Evolutionary conservation across 2,888 invertebrate genomes (phyloP).

Genomic region (Thymelicus lineola): DNA sequence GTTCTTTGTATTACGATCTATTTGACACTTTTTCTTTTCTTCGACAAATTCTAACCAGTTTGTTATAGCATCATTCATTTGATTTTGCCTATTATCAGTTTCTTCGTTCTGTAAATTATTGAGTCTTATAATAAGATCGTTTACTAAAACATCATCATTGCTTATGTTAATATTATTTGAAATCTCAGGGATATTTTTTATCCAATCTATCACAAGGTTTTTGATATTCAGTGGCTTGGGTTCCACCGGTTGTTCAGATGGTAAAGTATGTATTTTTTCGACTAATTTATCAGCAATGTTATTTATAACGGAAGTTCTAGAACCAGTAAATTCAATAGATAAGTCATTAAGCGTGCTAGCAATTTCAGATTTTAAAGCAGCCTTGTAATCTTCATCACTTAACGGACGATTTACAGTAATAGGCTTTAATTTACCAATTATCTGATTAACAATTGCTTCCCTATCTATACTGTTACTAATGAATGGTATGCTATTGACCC

Average conservation of each 20-base stretch:
- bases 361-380: constrained; percentile 24
- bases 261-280: constrained; percentile 1
- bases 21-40: constrained; percentile 16
- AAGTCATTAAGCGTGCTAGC: constrained; percentile 10
- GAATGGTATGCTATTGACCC: constrained; percentile 14
- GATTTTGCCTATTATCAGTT: not conserved
- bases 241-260: not conserved
- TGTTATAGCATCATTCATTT: constrained; percentile 20
- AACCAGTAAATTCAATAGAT: constrained; percentile 4
- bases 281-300: constrained; percentile 8
- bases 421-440: constrained; percentile 8
- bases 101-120: constrained; percentile 3
- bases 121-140: constrained; percentile 23
- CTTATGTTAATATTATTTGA: constrained; percentile 38
- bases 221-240: not conserved
- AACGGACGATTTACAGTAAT: not conserved
- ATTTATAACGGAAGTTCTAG: constrained; percentile 1
- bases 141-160: constrained; percentile 26
- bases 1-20: constrained; percentile 12
- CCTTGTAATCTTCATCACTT: constrained; percentile 17
- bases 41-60: constrained; percentile 22
- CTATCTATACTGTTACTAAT: constrained; percentile 1
- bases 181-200: constrained; percentile 35
- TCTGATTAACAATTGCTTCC: constrained; percentile 1
- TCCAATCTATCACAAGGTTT: constrained; percentile 27